phyloP scores from a whole-genome alignment of 64 coral and sea anemone species.

The Exaiptasia diaphana region DNA sequence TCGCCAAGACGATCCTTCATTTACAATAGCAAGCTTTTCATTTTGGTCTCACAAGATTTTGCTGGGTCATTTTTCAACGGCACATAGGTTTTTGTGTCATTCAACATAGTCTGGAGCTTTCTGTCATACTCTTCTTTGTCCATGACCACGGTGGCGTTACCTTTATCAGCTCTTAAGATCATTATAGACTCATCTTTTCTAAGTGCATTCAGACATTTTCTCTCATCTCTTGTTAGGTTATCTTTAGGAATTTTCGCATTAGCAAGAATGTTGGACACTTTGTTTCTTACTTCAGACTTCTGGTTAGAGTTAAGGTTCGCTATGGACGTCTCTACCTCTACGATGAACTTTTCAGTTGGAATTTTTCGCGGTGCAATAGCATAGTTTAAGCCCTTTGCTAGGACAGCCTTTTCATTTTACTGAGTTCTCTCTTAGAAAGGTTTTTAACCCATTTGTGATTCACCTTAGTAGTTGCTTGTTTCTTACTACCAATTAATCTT shows the following conservation, averaged over 20 bases:
- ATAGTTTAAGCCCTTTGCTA: constrained; percentile 9
- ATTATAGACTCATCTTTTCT: background rate
- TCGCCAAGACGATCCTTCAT: too few relatives aligned
- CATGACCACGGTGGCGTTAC: constrained; percentile 42
- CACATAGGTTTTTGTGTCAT: background rate
- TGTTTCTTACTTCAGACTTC: background rate
- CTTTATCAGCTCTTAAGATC: constrained; percentile 43
- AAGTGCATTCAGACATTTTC: background rate
- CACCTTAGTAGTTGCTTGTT: background rate
- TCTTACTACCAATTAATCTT: background rate
- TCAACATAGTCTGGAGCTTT: constrained; percentile 16
- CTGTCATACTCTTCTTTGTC: constrained; percentile 35
- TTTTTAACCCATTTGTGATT: constrained; percentile 13
- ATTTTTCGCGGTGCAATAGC: constrained; percentile 1
- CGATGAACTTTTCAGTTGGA: background rate
- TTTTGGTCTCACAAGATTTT: background rate
- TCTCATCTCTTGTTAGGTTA: constrained; percentile 10
- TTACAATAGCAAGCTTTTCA: background rate
- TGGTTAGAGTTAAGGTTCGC: background rate
- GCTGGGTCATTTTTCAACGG: background rate
- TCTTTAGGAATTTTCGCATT: background rate
- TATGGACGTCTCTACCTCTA: background rate
- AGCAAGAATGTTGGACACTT: background rate
- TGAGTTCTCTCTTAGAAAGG: background rate
- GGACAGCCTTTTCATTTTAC: background rate